A percentile compares a stretch with the other conserved stretches of the same genome.
Evolutionary conservation across 2,797 vertebrate genomes (phyloP).

Genomic region (Sardinella longiceps): DNA sequence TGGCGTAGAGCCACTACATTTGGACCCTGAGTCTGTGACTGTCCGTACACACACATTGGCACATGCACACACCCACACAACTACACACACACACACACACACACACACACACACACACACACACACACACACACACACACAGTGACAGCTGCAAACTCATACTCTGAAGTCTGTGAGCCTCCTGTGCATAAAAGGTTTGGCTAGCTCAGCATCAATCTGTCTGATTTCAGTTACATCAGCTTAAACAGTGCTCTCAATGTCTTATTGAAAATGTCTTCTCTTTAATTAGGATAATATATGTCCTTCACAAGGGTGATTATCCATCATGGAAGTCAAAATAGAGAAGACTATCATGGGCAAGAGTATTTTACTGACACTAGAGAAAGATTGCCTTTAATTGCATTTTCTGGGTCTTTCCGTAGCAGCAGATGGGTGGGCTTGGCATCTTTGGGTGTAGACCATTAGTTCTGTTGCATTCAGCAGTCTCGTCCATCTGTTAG

Average conservation of each 20-base stretch:
- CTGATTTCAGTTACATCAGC: neutral
- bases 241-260: neutral
- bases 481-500: neutral
- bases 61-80: neutral
- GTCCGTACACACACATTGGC: neutral
- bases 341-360: neutral
- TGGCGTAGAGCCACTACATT: neutral
- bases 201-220: slow-evolving; percentile 11
- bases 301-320: neutral
- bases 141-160: neutral
- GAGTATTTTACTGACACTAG: neutral
- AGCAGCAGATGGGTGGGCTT: neutral
- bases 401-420: neutral
- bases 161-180: neutral
- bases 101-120: slow-evolving; percentile 14
- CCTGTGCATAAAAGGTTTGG: neutral
- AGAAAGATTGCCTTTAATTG: neutral
- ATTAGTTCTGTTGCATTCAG: slow-evolving; percentile 1
- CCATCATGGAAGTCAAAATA: neutral
- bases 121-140: neutral
- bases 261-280: neutral
- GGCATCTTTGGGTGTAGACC: neutral
- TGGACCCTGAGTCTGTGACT: neutral
- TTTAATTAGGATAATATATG: neutral
- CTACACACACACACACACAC: slow-evolving; percentile 2